Evolutionary conservation across 2,888 invertebrate species (phyloP).

Genomic region (Smittia sp.): DNA sequence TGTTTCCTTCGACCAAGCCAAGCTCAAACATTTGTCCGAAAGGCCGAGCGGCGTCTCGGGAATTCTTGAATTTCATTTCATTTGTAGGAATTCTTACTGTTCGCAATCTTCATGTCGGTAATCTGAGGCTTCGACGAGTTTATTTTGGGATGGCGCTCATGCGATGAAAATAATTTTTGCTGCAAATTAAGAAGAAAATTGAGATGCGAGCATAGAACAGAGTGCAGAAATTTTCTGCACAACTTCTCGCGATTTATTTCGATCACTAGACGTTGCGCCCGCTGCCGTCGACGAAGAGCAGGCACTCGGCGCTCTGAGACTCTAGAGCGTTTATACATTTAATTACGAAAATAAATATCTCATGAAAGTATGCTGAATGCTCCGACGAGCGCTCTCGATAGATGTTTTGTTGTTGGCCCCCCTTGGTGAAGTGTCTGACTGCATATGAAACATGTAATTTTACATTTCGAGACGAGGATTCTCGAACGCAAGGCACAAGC

Average conservation of each 20-base stretch:
- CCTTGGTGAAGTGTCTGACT: neutral
- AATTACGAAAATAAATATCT: constrained; percentile 28
- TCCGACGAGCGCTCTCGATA: too few relatives aligned
- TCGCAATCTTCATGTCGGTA: constrained; percentile 6
- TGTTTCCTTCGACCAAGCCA: neutral
- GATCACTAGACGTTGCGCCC: too few relatives aligned
- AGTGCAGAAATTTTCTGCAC: constrained; percentile 35
- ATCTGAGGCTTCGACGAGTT: neutral
- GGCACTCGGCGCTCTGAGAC: too few relatives aligned
- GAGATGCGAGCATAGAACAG: constrained; percentile 17
- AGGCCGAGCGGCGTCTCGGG: too few relatives aligned
- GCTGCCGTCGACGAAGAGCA: too few relatives aligned
- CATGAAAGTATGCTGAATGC: neutral
- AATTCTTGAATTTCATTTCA: constrained; percentile 3
- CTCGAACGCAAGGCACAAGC: too few relatives aligned
- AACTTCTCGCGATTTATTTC: neutral
- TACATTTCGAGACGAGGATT: too few relatives aligned
- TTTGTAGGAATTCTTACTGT: neutral
- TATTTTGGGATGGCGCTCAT: constrained; percentile 32
- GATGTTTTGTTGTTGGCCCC: constrained; percentile 24
- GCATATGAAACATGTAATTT: too few relatives aligned
- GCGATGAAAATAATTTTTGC: constrained; percentile 36
- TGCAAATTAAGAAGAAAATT: constrained; percentile 27
- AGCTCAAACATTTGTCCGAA: neutral
- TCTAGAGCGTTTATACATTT: neutral